Percentiles rank a stretch among this genome's conserved stretches.
Evolutionary conservation across 30 jellyfish, hydroid and myxozoan genomes (phyloP).

Genomic region (Hydractinia symbiolongicarpus): DNA sequence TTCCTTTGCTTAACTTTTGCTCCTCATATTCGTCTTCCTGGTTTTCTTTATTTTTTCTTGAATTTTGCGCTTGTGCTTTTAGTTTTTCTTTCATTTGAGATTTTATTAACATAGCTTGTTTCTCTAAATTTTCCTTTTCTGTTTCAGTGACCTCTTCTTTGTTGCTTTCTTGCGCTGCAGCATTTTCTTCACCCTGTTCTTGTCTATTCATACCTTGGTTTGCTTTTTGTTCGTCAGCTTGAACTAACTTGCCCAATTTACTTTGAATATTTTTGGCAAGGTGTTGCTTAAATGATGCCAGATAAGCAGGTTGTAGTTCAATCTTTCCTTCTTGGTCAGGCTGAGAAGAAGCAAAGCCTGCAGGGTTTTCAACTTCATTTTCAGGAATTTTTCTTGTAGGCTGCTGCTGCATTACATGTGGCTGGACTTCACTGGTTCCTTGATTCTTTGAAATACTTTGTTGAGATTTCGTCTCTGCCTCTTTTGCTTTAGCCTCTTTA

Average conservation of each 20-base stretch:
- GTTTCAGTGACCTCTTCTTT: too few species aligned
- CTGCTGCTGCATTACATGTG: neutral
- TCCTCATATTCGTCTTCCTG: too few species aligned
- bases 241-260: neutral
- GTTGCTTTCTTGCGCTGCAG: too few species aligned
- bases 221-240: neutral
- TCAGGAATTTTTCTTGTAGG: neutral
- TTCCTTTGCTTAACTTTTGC: neutral
- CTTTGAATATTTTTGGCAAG: neutral
- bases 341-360: neutral
- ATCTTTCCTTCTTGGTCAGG: neutral
- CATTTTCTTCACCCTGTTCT: too few species aligned
- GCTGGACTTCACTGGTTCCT: neutral
- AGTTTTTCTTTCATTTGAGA: too few species aligned
- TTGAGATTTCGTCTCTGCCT: neutral
- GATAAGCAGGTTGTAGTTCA: neutral
- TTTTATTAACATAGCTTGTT: neutral
- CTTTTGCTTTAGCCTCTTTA: neutral
- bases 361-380: constrained; percentile 4
- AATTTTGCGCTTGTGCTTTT: too few species aligned
- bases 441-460: neutral
- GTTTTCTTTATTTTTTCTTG: too few species aligned
- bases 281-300: neutral
- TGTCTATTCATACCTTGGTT: neutral
- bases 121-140: neutral